A percentile compares a stretch with the other conserved stretches of the same genome.
These are phyloP conservation scores for Pipra filicauda DNA, from an alignment of 2,113 vertebrate genomes.

Conservation along the genomic window DNA sequence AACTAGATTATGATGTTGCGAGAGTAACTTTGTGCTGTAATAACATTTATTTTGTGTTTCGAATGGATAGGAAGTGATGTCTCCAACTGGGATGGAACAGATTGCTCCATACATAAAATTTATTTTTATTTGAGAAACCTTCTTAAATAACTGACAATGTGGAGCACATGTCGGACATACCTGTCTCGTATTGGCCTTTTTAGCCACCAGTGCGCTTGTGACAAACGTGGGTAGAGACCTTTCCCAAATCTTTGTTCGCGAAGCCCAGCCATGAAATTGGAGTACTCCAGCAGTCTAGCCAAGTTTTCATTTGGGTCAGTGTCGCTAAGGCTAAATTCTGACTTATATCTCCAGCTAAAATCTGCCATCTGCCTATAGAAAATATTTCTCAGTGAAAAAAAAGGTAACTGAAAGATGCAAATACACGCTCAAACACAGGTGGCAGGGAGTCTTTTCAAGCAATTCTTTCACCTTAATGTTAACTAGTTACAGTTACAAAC, in stretches of 20 bases:
- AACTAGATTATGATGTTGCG: neutral
- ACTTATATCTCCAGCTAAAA: neutral
- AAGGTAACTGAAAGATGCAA: neutral
- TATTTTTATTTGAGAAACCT: neutral
- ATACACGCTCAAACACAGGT: accelerated
- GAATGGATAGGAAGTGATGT: neutral
- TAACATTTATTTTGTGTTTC: neutral
- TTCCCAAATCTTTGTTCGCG: too few species aligned
- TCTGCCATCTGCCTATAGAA: neutral
- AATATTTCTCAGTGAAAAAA: neutral
- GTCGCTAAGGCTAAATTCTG: neutral
- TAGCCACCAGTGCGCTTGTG: too few species aligned
- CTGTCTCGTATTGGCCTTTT: too few species aligned
- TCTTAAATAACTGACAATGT: neutral
- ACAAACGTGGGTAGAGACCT: too few species aligned
- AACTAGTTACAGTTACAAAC: neutral
- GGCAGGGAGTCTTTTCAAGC: neutral
- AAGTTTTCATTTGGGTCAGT: neutral
- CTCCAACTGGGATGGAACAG: neutral
- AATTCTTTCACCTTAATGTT: neutral
- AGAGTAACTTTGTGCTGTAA: neutral
- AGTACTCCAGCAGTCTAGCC: neutral
- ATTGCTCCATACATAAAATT: neutral
- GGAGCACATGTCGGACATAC: neutral
- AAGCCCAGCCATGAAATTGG: too few species aligned